Evolutionary conservation across 1,140 invertebrate genomes (phyloP), one percentile per base, ranked within the genome.

Genomic region (Prorops nasuta): DNA sequence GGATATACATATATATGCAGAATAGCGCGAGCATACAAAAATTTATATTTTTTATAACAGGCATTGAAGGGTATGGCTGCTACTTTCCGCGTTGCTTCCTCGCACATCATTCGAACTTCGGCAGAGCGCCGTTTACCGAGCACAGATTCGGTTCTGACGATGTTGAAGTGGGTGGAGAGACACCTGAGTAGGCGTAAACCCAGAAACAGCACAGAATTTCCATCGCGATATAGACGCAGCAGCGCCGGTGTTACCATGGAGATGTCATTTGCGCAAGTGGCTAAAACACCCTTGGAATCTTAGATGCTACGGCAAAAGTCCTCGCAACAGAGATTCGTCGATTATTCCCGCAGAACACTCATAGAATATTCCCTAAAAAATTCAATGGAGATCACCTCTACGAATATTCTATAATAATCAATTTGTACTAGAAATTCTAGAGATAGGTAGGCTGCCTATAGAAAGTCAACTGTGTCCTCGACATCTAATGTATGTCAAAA

Each of bases 41-140:
- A n/a, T n/a, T n/a, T n/a, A n/a, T n/a, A n/a, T n/a, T n/a, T 28
- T 43, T 44, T 28, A 31, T 2, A 32, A 58, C 57, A 91, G 88
- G 87, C 89, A 3, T 68, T 92, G 12, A 91, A 91, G 81, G 89
- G 89, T 68, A 93, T 95, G 89, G 91, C 91, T 2, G 87, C 90
- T 0, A 94, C 91, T 6, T 95, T 94, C 81, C 83, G 91, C 21
- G 89, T 95, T 2, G 87, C 90, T 0, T 88, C 88, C 0, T 91
- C 89, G 2, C 82, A 87, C 56, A 91, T 92, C 55, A 87, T 89
- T n/a, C 87, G 88, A 56, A 94, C 92, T 1, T 87, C 87, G 1
- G 92, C 91, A 0, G 90, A 94, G 66, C 81, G 89, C 36, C 86
- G 92, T 53, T 76, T 94, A 21, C 90, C 91, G 0, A 90, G 88